Base-by-base conservation (phyloP, 1,140 invertebrate genomes). In the Nasonia giraulti region DNA sequence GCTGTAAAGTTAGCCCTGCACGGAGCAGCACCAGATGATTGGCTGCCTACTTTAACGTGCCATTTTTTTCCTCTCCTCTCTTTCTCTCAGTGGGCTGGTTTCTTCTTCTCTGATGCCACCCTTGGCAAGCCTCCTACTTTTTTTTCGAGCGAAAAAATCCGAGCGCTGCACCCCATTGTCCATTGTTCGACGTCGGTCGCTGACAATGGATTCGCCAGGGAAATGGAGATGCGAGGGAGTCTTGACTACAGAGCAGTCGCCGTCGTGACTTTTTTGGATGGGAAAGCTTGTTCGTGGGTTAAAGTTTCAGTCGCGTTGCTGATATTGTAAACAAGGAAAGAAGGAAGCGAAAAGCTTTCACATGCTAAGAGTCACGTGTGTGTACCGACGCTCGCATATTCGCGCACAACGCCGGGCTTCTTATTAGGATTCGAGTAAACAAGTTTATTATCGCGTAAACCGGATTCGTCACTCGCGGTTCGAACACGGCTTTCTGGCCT, bases 361-460 rank as follows among this genome's bases (percentile, higher is more conserved):
- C 31, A 44, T 55, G 75, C n/a, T 31, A 14, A 50, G 50, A 50
- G 75, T 50, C 77, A 79, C 77, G 77, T 62, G 77, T 66, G 31
- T 31, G 6, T 31, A n/a, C 17, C 37, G 73, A 40, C 55, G 17
- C 4, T n/a, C 20, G 55, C 7, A 75, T 20, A 33, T 20, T 12
- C 71, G 33, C 50, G n/a, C 50, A 8, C 37, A n/a, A 82, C 77
- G 20, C n/a, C 83, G 85, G 85, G 75, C 85, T 69, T 66, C 82
- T 85, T 84, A 86, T 87, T 86, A 86, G 83, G 85, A 86, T 80
- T 68, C 87, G 74, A 82, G 87, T 85, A 88, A 88, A 87, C 83
- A 87, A 87, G 82, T 87, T 88, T 87, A 87, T 88, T 69, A 71
- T 75, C 81, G 69, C 71, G 66, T 55, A 75, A 80, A 82, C 68